phyloP scores from a whole-genome alignment of 1,140 invertebrate genomes.

The Sogatella furcifera region DNA sequence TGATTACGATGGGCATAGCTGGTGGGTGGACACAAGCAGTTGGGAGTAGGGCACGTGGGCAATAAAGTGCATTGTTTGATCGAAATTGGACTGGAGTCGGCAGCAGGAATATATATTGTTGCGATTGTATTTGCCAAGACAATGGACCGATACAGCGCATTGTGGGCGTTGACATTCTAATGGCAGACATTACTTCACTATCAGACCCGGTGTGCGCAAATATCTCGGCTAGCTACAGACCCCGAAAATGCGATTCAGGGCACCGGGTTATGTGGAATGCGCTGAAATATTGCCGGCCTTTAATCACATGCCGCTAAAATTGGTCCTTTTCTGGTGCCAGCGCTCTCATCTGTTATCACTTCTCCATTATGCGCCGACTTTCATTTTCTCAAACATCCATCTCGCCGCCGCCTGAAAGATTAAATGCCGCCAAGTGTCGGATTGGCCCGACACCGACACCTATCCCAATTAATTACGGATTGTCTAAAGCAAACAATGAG shows the following conservation, averaged over 20 bases:
- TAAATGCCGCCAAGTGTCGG: too few species aligned
- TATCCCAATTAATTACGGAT: too few species aligned
- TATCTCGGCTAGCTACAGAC: not conserved
- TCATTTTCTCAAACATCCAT: not conserved
- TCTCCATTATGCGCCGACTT: not conserved
- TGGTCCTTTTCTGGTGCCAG: not conserved
- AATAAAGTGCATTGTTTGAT: too few species aligned
- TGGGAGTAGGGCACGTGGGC: too few species aligned
- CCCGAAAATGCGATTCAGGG: not conserved
- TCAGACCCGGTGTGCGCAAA: not conserved
- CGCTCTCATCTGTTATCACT: slow-evolving; percentile 1
- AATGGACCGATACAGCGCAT: not conserved
- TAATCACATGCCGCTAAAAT: slow-evolving; percentile 1
- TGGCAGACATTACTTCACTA: slow-evolving; percentile 1
- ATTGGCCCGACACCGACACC: too few species aligned
- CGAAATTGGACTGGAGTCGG: too few species aligned
- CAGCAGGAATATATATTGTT: not conserved
- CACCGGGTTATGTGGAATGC: slow-evolving; percentile 1
- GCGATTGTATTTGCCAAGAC: not conserved
- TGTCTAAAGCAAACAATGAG: too few species aligned
- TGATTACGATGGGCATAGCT: too few species aligned
- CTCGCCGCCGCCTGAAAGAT: not conserved
- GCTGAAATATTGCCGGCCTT: not conserved
- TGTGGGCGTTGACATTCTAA: not conserved
- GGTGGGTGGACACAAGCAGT: too few species aligned